phyloP scores from a whole-genome alignment of 2,797 vertebrate species.

The Acanthurus lineatus region DNA sequence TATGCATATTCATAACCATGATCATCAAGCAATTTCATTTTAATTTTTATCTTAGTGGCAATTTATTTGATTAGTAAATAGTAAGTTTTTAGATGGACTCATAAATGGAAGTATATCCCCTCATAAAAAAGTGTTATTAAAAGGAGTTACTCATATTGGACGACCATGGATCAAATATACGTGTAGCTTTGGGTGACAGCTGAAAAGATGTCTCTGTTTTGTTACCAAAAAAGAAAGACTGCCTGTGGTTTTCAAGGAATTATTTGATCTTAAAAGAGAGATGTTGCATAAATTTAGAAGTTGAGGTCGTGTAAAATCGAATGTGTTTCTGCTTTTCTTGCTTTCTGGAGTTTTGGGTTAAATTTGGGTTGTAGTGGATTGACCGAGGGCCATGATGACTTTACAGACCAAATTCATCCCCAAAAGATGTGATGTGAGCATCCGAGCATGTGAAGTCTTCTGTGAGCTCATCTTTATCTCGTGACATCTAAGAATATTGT shows the following conservation, averaged over 20 bases:
- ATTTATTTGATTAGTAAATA: constrained; percentile 7
- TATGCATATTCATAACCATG: not conserved
- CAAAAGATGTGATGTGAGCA: not conserved
- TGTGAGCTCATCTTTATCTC: not conserved
- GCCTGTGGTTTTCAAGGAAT: constrained; percentile 19
- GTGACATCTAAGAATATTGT: not conserved
- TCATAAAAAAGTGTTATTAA: constrained; percentile 22
- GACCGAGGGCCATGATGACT: constrained; percentile 4
- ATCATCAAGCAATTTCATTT: constrained; percentile 4
- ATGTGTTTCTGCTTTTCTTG: not conserved
- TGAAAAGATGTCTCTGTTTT: constrained; percentile 28
- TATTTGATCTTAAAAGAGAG: constrained; percentile 14
- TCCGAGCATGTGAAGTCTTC: not conserved
- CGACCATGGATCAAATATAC: constrained; percentile 37
- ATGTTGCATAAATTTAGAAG: not conserved
- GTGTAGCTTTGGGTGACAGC: constrained; percentile 27
- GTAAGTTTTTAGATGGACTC: constrained; percentile 19
- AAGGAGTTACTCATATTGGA: constrained; percentile 55
- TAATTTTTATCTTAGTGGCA: not conserved
- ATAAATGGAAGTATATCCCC: constrained; percentile 24
- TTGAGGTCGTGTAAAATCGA: not conserved
- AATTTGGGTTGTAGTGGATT: not conserved
- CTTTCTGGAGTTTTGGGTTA: not conserved
- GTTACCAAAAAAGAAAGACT: constrained; percentile 16
- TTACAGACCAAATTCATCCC: not conserved